Percentiles rank a stretch among this genome's conserved stretches.
Evolutionary conservation across 2,888 invertebrate species (phyloP).

Genomic region (Watsonalla binaria): DNA sequence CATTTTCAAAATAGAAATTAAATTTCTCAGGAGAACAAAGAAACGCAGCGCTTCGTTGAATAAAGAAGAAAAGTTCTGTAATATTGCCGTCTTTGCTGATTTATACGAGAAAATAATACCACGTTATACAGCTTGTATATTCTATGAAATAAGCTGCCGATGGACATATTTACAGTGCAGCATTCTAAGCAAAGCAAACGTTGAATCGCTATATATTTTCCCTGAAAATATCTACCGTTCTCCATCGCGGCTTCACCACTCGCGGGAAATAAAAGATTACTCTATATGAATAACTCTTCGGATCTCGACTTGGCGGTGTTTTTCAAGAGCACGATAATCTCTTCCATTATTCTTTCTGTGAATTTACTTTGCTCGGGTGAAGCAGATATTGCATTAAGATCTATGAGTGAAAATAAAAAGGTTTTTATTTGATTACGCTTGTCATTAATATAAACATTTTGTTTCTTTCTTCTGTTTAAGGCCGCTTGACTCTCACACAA

Average conservation of each 20-base stretch:
- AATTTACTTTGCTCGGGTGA: slow-evolving; percentile 40
- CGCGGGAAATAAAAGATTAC: slow-evolving; percentile 63
- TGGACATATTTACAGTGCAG: slow-evolving; percentile 38
- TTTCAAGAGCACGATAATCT: slow-evolving; percentile 60
- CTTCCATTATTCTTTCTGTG: slow-evolving; percentile 50
- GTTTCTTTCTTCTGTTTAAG: no score
- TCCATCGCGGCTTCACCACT: slow-evolving; percentile 36
- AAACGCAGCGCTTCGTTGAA: slow-evolving; percentile 1
- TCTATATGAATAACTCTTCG: slow-evolving; percentile 53
- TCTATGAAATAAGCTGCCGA: slow-evolving; percentile 25
- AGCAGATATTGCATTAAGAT: slow-evolving; percentile 39
- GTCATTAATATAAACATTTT: no score
- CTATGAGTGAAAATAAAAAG: slow-evolving; percentile 28
- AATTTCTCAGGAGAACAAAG: no score
- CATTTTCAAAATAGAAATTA: no score
- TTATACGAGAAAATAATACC: no score
- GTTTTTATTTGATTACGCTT: slow-evolving; percentile 14
- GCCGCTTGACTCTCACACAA: no score
- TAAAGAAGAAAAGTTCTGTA: slow-evolving; percentile 3
- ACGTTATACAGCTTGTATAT: no score
- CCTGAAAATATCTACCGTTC: slow-evolving; percentile 49
- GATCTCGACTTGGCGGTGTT: slow-evolving; percentile 44
- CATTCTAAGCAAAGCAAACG: slow-evolving; percentile 38
- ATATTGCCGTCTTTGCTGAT: no score
- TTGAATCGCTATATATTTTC: slow-evolving; percentile 37